phyloP scores from a whole-genome alignment of 2,888 invertebrate genomes.

The Kuschelorhynchus macadamiae region DNA sequence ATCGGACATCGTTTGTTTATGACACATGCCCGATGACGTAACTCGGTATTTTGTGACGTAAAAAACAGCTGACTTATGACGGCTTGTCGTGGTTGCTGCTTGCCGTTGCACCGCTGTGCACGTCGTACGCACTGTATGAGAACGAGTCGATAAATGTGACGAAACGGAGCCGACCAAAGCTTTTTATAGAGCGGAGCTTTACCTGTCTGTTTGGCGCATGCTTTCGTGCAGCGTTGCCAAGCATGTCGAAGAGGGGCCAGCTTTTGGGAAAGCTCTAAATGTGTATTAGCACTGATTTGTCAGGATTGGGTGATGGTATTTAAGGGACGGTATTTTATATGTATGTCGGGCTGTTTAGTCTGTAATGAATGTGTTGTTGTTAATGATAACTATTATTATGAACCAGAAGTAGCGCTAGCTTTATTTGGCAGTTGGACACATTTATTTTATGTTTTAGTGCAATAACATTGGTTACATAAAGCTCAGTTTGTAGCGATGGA shows the following conservation, averaged over 20 bases:
- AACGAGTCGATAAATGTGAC: constrained; percentile 59
- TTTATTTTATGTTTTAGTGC: too few relatives aligned
- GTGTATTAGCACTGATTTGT: too few relatives aligned
- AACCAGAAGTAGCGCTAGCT: too few relatives aligned
- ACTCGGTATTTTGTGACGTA: constrained; percentile 51
- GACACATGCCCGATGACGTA: constrained; percentile 69
- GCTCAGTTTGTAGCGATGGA: too few relatives aligned
- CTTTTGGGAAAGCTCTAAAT: too few relatives aligned
- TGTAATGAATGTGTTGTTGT: too few relatives aligned
- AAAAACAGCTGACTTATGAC: constrained; percentile 41
- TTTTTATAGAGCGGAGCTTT: constrained; percentile 60
- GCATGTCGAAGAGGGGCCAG: background rate
- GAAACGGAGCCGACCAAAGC: constrained; percentile 56
- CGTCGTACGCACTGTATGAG: constrained; percentile 18
- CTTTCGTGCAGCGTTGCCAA: constrained; percentile 52
- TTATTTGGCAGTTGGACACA: too few relatives aligned
- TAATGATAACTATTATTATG: too few relatives aligned
- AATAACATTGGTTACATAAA: too few relatives aligned
- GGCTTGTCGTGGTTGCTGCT: background rate
- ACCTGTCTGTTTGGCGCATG: constrained; percentile 59
- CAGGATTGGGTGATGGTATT: too few relatives aligned
- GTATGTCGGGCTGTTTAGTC: too few relatives aligned
- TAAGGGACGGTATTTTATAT: background rate
- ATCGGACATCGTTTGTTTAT: constrained; percentile 69
- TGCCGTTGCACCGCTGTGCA: constrained; percentile 10